Evolutionary conservation across 1,140 invertebrate species (phyloP).

Genomic region (Nephila pilipes): DNA sequence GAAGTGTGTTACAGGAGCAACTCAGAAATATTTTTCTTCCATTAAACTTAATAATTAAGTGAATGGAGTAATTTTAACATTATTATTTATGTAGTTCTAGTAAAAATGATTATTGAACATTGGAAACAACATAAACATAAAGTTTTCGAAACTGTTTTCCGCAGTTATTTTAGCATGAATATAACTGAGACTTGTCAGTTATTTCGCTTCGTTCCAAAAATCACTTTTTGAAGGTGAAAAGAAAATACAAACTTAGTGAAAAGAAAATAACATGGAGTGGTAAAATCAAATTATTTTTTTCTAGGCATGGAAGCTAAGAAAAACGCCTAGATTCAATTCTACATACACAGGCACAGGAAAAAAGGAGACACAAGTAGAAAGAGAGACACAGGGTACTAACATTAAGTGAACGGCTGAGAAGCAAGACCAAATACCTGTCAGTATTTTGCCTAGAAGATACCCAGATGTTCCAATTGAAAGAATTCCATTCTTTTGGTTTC

Average conservation of each 20-base stretch:
- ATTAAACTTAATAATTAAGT: too few species aligned
- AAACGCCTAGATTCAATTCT: slow-evolving; percentile 16
- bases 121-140: too few species aligned
- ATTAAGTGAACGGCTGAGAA: slow-evolving; percentile 7
- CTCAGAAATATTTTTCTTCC: too few species aligned
- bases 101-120: too few species aligned
- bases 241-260: neutral
- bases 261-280: neutral
- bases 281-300: slow-evolving; percentile 21
- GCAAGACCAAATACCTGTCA: slow-evolving; percentile 51
- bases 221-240: neutral
- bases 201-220: too few species aligned
- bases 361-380: neutral
- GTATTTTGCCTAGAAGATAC: neutral
- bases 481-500: slow-evolving; percentile 19
- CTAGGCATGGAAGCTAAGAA: neutral
- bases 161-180: too few species aligned
- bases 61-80: too few species aligned
- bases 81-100: too few species aligned
- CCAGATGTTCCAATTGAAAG: slow-evolving; percentile 5
- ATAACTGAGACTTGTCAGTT: too few species aligned
- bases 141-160: too few species aligned
- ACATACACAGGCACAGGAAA: neutral
- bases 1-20: too few species aligned
- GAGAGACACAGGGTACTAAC: neutral